These are phyloP conservation scores for Rapana venosa DNA, from an alignment of 2,888 invertebrate genomes.

Conservation along the genomic window DNA sequence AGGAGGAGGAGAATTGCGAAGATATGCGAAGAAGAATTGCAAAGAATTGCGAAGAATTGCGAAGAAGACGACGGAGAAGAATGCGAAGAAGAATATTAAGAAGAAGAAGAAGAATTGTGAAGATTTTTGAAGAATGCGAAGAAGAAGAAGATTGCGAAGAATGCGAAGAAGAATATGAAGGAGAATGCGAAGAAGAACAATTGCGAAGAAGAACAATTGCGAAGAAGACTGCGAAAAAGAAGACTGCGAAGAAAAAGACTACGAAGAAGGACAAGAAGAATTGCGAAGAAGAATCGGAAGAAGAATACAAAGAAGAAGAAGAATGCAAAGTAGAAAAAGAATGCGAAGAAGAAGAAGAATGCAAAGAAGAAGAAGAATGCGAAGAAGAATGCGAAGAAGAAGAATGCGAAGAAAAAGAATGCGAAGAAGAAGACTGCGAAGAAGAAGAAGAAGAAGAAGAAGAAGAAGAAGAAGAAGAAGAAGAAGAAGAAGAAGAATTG, in stretches of 20 bases:
- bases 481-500: constrained; percentile 2
- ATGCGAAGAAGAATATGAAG: background rate
- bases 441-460: background rate
- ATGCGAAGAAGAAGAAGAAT: background rate
- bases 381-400: background rate
- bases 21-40: background rate
- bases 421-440: constrained; percentile 4
- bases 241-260: background rate
- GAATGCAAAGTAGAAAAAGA: background rate
- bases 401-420: background rate
- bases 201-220: background rate
- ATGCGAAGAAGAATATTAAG: background rate
- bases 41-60: background rate
- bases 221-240: background rate
- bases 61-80: background rate
- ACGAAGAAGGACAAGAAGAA: background rate
- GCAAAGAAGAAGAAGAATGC: background rate
- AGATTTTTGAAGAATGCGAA: background rate
- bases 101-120: constrained; percentile 5
- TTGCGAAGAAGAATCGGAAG: background rate
- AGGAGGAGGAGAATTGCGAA: background rate
- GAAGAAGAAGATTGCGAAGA: background rate
- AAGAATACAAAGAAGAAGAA: background rate
- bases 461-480: background rate
- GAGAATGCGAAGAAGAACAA: background rate